phyloP scores from a whole-genome alignment of 2,797 vertebrate species.

The Sebastes paucispinis region DNA sequence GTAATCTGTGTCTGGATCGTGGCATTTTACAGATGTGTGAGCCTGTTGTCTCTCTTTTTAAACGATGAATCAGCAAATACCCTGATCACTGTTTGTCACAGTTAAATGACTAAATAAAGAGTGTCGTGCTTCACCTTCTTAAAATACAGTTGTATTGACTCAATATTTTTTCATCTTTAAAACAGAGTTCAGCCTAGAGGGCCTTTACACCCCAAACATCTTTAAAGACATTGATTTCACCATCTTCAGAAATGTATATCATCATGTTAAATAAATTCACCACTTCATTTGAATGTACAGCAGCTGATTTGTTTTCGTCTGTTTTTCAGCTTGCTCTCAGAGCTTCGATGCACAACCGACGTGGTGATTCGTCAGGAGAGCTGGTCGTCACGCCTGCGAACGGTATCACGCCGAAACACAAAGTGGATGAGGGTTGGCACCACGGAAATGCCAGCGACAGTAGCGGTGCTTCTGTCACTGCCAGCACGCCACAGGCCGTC shows the following conservation, averaged over 20 bases:
- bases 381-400: conserved; percentile 84
- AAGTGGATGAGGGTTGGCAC: conserved; percentile 87
- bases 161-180: not conserved
- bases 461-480: conserved; percentile 75
- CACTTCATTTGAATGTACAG: not conserved
- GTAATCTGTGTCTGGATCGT: not conserved
- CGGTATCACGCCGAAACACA: conserved; percentile 79
- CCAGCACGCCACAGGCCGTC: conserved; percentile 78
- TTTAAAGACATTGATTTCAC: not conserved
- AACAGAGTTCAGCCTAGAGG: not conserved
- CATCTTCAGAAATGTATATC: not conserved
- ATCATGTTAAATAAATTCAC: not conserved
- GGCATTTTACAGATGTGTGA: not conserved
- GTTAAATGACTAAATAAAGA: conserved; percentile 32
- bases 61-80: not conserved
- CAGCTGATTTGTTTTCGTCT: not conserved
- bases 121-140: conserved; percentile 29
- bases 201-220: not conserved
- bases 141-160: conserved; percentile 20
- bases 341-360: conserved; percentile 77
- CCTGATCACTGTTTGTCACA: conserved; percentile 5
- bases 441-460: conserved; percentile 80
- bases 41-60: not conserved
- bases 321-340: conserved; percentile 82
- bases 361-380: conserved; percentile 82